Evolutionary conservation across 2,797 vertebrate species (phyloP), one percentile per base, ranked within the genome.

Genomic region (Numenius phaeopus): DNA sequence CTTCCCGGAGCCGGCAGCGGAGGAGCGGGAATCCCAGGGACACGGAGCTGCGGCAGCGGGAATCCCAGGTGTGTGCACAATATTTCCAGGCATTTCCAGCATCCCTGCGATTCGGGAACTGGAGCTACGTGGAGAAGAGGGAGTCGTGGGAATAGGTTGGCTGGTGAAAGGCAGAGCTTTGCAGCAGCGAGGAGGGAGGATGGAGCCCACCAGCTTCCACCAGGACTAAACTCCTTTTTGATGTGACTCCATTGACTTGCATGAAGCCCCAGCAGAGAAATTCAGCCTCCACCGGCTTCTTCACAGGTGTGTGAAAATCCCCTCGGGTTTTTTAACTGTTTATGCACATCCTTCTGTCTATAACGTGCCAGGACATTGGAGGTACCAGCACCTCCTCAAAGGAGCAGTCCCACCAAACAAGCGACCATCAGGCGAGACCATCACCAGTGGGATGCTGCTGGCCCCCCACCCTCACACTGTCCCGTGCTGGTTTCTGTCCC

Each of bases 51-150:
- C 17, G 14, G 64, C 72, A 13, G 46, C n/a, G 4, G 83, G 46
- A 66, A 73, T 42, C 29, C 62, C 69, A 40, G 73, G 40, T 12
- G 0, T 1, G 20, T 2, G 5, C 13, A 15, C 18, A 10, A 0
- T 7, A 12, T 11, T 23, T 10, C 18, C 4, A 3, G 52, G 59
- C 22, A 4, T 23, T 22, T 5, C 30, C 66, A n/a, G 59, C 20
- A 1, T 18, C 52, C 80, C 42, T 5, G 17, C 5, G 1, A 5
- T 22, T 17, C 2, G 2, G n/a, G 21, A 27, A 14, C 0, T 2
- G n/a, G 44, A 54, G 46, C 30, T 9, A 14, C 1, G 1, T 0
- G 21, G 49, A 34, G 47, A 27, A 29, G 23, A 22, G 24, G 18
- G 14, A 30, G 47, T 4, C 16, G 29, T 5, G 46, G 54, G 47